A percentile compares a stretch with the other conserved stretches of the same genome.
Evolutionary conservation across 2,888 invertebrate species (phyloP).

Genomic region (Amblyjoppa proteus): DNA sequence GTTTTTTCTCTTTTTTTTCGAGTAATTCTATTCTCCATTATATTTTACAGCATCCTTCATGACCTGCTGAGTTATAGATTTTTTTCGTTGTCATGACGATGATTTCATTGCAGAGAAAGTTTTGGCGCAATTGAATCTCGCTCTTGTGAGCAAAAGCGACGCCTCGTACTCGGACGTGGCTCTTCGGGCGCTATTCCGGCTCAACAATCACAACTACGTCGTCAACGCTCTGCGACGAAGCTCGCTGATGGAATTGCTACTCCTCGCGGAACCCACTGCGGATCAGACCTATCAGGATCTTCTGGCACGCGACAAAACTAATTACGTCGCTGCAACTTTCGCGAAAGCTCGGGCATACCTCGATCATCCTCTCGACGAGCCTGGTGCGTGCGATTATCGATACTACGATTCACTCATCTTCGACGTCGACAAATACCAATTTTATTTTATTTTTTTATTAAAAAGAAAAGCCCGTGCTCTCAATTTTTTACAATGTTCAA

Average conservation of each 20-base stretch:
- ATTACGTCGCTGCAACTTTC: slow-evolving; percentile 82
- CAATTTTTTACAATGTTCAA: neutral
- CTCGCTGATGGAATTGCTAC: slow-evolving; percentile 92
- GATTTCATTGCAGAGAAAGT: slow-evolving; percentile 90
- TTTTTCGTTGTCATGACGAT: neutral
- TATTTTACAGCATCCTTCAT: neutral
- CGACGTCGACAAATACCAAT: neutral
- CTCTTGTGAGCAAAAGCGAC: slow-evolving; percentile 96
- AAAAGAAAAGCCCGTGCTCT: neutral
- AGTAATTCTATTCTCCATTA: neutral
- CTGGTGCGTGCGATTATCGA: slow-evolving; percentile 73
- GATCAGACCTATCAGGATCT: slow-evolving; percentile 94
- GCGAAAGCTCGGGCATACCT: slow-evolving; percentile 80
- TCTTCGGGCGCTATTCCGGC: slow-evolving; percentile 94
- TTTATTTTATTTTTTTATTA: too few relatives aligned
- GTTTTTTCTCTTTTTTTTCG: slow-evolving; percentile 15
- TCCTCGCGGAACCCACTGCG: slow-evolving; percentile 93
- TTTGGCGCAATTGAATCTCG: slow-evolving; percentile 95
- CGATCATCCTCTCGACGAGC: slow-evolving; percentile 81
- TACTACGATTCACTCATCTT: neutral
- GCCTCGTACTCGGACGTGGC: slow-evolving; percentile 93
- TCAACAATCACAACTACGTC: slow-evolving; percentile 98
- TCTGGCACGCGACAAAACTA: slow-evolving; percentile 78
- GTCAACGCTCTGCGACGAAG: slow-evolving; percentile 96
- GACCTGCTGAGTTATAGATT: neutral